Percentiles rank a stretch among this genome's conserved stretches.
These are phyloP conservation scores for Collichthys lucidus DNA, from an alignment of 2,113 vertebrate genomes.

Conservation along the genomic window DNA sequence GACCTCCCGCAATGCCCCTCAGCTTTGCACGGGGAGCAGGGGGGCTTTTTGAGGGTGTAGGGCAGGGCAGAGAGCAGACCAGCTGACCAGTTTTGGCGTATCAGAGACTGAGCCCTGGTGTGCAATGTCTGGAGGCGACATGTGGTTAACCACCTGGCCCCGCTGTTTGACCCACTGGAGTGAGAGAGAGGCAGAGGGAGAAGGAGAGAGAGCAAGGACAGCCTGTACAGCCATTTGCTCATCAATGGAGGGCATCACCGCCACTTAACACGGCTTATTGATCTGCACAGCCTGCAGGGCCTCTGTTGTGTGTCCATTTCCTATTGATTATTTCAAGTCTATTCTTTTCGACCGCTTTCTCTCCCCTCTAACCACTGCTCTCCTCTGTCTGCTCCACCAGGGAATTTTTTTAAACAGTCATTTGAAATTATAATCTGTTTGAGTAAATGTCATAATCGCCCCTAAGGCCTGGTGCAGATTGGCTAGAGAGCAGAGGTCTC, in stretches of 20 bases:
- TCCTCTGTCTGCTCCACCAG: slow-evolving; percentile 72
- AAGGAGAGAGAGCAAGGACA: slow-evolving; percentile 61
- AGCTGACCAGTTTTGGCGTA: slow-evolving; percentile 74
- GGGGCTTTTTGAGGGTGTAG: slow-evolving; percentile 66
- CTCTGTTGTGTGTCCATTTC: slow-evolving; percentile 86
- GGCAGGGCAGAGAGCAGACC: slow-evolving; percentile 76
- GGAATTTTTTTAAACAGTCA: slow-evolving; percentile 85
- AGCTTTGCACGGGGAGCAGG: slow-evolving; percentile 58
- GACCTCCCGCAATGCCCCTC: slow-evolving; percentile 73
- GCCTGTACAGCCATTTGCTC: slow-evolving; percentile 83
- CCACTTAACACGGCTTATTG: slow-evolving; percentile 87
- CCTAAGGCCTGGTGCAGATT: slow-evolving; percentile 81
- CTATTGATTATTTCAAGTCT: slow-evolving; percentile 88
- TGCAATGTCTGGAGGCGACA: slow-evolving; percentile 79
- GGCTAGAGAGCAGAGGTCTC: slow-evolving; percentile 81
- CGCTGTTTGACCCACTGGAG: slow-evolving; percentile 78
- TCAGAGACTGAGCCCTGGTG: slow-evolving; percentile 68
- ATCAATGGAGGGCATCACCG: slow-evolving; percentile 85
- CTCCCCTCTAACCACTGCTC: slow-evolving; percentile 68
- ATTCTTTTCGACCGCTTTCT: slow-evolving; percentile 82
- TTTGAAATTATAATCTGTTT: slow-evolving; percentile 89
- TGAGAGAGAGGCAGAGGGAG: slow-evolving; percentile 47
- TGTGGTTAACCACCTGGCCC: slow-evolving; percentile 84
- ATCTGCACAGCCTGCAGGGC: slow-evolving; percentile 79
- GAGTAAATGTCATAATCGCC: slow-evolving; percentile 89